Conservation (phyloP, 2,797 vertebrate genomes). For the Cuniculus paca region DNA sequence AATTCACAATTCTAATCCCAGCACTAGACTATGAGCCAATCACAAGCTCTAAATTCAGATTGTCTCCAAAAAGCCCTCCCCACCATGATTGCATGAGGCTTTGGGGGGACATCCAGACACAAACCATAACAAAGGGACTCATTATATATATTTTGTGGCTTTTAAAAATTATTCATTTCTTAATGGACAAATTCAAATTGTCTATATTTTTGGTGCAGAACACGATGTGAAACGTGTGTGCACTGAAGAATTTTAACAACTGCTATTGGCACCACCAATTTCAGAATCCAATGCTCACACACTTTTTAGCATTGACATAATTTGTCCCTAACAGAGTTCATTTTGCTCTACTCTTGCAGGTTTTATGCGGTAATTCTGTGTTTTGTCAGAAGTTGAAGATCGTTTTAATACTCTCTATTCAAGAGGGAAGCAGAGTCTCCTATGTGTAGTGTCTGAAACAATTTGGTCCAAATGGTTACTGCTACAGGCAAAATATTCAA, state of each 20-base stretch:
- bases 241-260: slow-evolving; percentile 16
- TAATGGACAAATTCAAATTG: not conserved
- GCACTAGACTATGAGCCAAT: not conserved
- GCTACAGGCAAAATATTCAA: slow-evolving; percentile 72
- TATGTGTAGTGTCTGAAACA: slow-evolving; percentile 46
- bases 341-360: slow-evolving; percentile 63
- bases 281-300: not conserved
- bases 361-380: slow-evolving; percentile 62
- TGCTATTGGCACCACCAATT: not conserved
- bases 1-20: not conserved
- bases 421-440: not conserved
- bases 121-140: not conserved
- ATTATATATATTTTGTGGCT: slow-evolving; percentile 17
- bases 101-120: not conserved
- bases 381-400: slow-evolving; percentile 69
- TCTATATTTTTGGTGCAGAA: not conserved
- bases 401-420: slow-evolving; percentile 52
- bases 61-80: not conserved
- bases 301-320: slow-evolving; percentile 67
- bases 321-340: slow-evolving; percentile 55
- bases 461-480: slow-evolving; percentile 67
- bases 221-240: not conserved
- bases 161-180: not conserved
- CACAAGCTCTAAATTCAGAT: not conserved
- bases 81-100: not conserved